Conservation (phyloP, 2,888 invertebrate genomes). For the Apomyelois bistriatella region DNA sequence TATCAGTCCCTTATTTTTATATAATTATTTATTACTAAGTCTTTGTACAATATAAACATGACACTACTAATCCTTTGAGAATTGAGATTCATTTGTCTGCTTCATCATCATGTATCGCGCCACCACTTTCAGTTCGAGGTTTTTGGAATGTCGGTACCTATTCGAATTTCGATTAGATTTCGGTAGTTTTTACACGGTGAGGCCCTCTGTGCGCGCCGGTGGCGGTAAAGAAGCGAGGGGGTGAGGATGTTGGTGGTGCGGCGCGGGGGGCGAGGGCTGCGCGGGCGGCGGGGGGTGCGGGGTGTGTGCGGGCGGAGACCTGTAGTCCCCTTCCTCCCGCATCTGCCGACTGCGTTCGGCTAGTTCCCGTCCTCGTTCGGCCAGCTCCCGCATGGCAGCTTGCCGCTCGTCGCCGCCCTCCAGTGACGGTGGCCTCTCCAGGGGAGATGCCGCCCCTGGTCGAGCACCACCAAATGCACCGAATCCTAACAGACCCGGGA, state of each 20-base stretch:
- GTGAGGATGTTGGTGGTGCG: slow-evolving; percentile 67
- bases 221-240: slow-evolving; percentile 81
- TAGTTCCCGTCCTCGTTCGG: slow-evolving; percentile 76
- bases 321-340: slow-evolving; percentile 74
- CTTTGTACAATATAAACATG: slow-evolving; percentile 68
- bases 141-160: slow-evolving; percentile 56
- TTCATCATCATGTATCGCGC: slow-evolving; percentile 17
- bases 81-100: slow-evolving; percentile 8
- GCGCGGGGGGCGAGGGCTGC: slow-evolving; percentile 50
- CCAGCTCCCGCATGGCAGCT: slow-evolving; percentile 75
- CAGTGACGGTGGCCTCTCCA: slow-evolving; percentile 68
- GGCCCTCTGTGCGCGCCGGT: slow-evolving; percentile 84
- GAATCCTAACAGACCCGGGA: slow-evolving; percentile 88
- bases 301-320: slow-evolving; percentile 58
- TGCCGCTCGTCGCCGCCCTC: slow-evolving; percentile 68
- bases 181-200: slow-evolving; percentile 81
- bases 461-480: slow-evolving; percentile 82
- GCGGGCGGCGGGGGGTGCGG: slow-evolving; percentile 65
- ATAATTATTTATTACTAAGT: slow-evolving; percentile 40
- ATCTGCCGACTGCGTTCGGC: slow-evolving; percentile 72
- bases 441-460: slow-evolving; percentile 77
- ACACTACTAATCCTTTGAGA: slow-evolving; percentile 29
- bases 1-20: slow-evolving; percentile 50
- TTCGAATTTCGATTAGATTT: slow-evolving; percentile 20
- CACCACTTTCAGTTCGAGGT: slow-evolving; percentile 25